Evolutionary conservation across 2,888 invertebrate species (phyloP).

Genomic region (Chirona hameri): DNA sequence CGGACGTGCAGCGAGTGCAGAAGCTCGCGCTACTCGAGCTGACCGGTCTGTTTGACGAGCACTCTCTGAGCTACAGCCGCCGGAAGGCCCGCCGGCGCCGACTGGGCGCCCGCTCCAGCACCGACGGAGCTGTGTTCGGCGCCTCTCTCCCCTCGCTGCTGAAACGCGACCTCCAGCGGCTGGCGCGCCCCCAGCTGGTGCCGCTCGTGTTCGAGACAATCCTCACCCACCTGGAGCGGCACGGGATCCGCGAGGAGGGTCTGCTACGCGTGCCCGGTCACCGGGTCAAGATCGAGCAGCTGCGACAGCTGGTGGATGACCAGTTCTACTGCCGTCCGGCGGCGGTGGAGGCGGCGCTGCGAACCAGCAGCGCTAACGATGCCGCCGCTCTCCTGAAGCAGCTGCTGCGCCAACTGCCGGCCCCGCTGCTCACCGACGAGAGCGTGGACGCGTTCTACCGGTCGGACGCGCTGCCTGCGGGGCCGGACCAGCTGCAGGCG

Average conservation of each 20-base stretch:
- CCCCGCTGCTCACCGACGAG: constrained; percentile 77
- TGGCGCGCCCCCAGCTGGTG: not conserved
- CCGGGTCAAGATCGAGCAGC: constrained; percentile 71
- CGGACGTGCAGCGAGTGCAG: constrained; percentile 44
- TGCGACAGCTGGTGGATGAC: constrained; percentile 75
- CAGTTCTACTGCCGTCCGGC: constrained; percentile 67
- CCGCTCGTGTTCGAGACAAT: constrained; percentile 49
- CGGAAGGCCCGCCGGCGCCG: constrained; percentile 1
- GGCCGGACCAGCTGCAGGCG: constrained; percentile 32
- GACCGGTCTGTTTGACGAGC: constrained; percentile 46
- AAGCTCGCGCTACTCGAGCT: constrained; percentile 47
- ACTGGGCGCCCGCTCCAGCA: not conserved
- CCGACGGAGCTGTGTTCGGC: constrained; percentile 62
- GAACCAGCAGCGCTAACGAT: constrained; percentile 71
- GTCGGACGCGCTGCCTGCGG: constrained; percentile 64
- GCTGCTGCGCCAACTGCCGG: constrained; percentile 76
- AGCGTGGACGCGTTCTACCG: constrained; percentile 65
- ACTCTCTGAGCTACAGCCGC: constrained; percentile 44
- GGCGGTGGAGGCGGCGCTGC: constrained; percentile 64
- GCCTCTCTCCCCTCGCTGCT: constrained; percentile 76
- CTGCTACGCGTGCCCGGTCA: constrained; percentile 83
- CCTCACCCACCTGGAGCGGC: constrained; percentile 63
- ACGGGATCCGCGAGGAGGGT: constrained; percentile 76
- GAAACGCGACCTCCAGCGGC: constrained; percentile 69
- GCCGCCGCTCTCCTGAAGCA: constrained; percentile 78